Conservation (phyloP, 2,113 vertebrate genomes). For the Gorsachius goisagi region DNA sequence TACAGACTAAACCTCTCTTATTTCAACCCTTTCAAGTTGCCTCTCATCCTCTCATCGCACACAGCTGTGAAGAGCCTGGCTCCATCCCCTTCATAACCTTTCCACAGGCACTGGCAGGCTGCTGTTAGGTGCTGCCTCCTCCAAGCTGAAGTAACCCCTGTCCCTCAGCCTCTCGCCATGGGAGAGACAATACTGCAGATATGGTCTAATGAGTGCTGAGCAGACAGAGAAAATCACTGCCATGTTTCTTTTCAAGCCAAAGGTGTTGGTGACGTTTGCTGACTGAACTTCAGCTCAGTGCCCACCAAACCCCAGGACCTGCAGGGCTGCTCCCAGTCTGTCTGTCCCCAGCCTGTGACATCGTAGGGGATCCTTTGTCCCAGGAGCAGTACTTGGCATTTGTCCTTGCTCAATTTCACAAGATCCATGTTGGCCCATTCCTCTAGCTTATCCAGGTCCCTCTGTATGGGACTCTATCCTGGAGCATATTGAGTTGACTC, state of each 20-base stretch:
- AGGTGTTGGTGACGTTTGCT: neutral
- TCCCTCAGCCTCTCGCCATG: neutral
- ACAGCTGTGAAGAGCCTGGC: neutral
- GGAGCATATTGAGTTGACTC: neutral
- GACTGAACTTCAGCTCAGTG: neutral
- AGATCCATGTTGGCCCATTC: neutral
- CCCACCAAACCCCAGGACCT: neutral
- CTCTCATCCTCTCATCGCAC: rapidly evolving
- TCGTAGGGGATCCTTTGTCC: neutral
- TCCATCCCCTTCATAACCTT: neutral
- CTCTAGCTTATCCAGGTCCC: neutral
- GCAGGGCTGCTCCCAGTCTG: neutral
- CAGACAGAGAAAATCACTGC: neutral
- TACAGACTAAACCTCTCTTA: neutral
- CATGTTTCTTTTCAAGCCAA: neutral
- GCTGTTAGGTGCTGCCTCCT: neutral
- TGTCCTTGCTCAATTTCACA: neutral
- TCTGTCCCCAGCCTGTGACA: rapidly evolving
- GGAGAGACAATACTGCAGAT: neutral
- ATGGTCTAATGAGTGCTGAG: neutral
- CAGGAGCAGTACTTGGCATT: neutral
- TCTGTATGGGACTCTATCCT: neutral
- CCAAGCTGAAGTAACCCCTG: neutral
- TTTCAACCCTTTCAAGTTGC: neutral
- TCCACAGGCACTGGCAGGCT: rapidly evolving